These are phyloP conservation scores for Dyspetes luteomarginatus DNA, from an alignment of 2,888 invertebrate species.

Conservation along the genomic window DNA sequence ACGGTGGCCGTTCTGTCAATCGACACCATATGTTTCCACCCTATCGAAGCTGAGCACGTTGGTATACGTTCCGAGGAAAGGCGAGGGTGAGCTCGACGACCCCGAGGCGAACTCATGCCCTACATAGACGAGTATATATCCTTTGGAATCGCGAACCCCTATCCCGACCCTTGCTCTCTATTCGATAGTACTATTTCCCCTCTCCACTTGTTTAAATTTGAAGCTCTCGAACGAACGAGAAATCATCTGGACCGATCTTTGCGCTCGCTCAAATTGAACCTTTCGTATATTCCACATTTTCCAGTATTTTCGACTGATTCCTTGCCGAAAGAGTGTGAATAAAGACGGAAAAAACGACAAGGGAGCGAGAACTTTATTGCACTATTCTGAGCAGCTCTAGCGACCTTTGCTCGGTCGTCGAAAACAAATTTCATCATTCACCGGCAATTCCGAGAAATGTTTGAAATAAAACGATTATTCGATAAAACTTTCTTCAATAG, in stretches of 20 bases:
- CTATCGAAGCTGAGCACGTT: slow-evolving; percentile 64
- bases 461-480: not conserved
- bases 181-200: slow-evolving; percentile 39
- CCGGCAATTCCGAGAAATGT: not conserved
- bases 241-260: slow-evolving; percentile 48
- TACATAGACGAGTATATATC: slow-evolving; percentile 14
- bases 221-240: slow-evolving; percentile 47
- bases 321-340: slow-evolving; percentile 16
- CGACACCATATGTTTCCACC: slow-evolving; percentile 71
- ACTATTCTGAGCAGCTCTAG: slow-evolving; percentile 19
- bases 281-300: slow-evolving; percentile 42
- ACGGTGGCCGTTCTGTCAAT: slow-evolving; percentile 66
- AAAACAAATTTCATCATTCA: slow-evolving; percentile 26
- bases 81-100: slow-evolving; percentile 39
- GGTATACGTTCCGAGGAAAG: slow-evolving; percentile 37
- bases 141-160: slow-evolving; percentile 28
- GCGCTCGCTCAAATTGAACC: slow-evolving; percentile 43
- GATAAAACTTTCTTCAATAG: not conserved
- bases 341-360: slow-evolving; percentile 31
- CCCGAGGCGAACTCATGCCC: slow-evolving; percentile 38
- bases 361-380: slow-evolving; percentile 30
- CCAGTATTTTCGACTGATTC: slow-evolving; percentile 38
- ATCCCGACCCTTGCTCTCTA: slow-evolving; percentile 47
- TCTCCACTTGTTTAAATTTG: slow-evolving; percentile 58
- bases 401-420: not conserved